Evolutionary conservation across 2,888 invertebrate species (phyloP), one percentile per base, ranked within the genome.

Genomic region (Schizaphis graminum): DNA sequence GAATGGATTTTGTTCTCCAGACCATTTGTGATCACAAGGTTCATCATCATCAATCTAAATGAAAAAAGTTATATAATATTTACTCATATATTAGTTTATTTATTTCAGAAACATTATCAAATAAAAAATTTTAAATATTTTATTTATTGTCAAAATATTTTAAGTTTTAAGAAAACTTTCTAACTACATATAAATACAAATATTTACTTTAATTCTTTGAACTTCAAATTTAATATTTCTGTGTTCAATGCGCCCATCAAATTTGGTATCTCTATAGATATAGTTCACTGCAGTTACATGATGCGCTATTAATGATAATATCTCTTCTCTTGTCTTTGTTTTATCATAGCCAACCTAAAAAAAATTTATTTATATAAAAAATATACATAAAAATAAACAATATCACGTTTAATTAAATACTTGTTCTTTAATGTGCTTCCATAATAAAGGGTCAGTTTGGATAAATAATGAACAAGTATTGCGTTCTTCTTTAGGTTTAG

Each of bases 231-330:
- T 98, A 95, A 99, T 98, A 95, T 99, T 98, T 95, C 98, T 97
- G 96, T 99, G 98, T 96, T 98, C 97, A 94, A 97, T 97, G 95
- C 98, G 97, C 84, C 99, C 99, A 96, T 98, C 98, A 96, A 99
- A 99, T 96, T 97, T 98, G 89, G 99, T 99, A 96, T 98, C 98
- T 95, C 98, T 97, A 96, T 99, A 99, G 96, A 99, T 99, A 96
- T 98, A 98, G 97, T 99, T 99, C 96, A 99, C 99, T 95, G 99
- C 99, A 95, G 99, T 99, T 95, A 99, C 99, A 96, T 99, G 99
- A 96, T 99, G 99, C 94, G 99, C 99, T 96, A 99, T 99, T 95
- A 99, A 97, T 0, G 99, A 99, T 95, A 99, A 97, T 95, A 99
- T 99, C 96, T 99, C 99, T 96, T 99, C 99, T 95, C 98, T 97